Base-by-base conservation (phyloP, 2,797 vertebrate genomes). In the Peromyscus aztecus region DNA sequence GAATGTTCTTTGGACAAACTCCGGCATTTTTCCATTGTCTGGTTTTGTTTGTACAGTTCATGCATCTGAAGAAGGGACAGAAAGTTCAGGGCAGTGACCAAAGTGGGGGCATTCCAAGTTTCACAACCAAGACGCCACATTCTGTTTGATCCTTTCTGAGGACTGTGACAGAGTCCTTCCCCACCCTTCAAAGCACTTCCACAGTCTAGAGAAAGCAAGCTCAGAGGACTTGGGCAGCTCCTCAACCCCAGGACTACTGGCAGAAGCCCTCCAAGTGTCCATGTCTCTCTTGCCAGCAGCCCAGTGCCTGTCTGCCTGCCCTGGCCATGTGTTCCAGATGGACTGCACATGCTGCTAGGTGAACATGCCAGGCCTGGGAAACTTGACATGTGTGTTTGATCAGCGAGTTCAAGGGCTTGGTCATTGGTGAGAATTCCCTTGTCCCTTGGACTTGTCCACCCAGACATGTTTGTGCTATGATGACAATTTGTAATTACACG, bases 401-500 rank as follows among this genome's bases (percentile, higher is more conserved):
- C 95, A 96, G 0, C 37, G 89, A 88, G 86, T 16, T 77, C 4
- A 6, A 95, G 73, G 89, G 46, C 83, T 94, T 34, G 24, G 93
- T 81, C 84, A 69, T 85, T 91, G 94, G 92, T 97, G 96, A 95
- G 97, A 97, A 97, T 46, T 84, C 55, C 43, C 80, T 94, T 91
- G 90, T 92, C 63, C 71, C 75, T 95, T 95, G 81, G 94, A 91
- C 61, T 95, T 80, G 80, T 89, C 90, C 94, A 63, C 78, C 61
- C 69, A 93, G 80, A 95, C 76, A 49, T 81, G 92, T 92, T 95
- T 95, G 94, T 93, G 87, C 88, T 97, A 91, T 90, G 96, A 97
- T 95, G 95, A 96, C 95, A 97, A 97, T 97, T 97, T 95, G 84
- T 91, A 97, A 90, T 97, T 95, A 96, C 91, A 95, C 0, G 5